A percentile compares a stretch with the other conserved stretches of the same genome.
These are phyloP conservation scores for Lomographa bimaculata DNA, from an alignment of 2,888 invertebrate genomes.

Conservation along the genomic window DNA sequence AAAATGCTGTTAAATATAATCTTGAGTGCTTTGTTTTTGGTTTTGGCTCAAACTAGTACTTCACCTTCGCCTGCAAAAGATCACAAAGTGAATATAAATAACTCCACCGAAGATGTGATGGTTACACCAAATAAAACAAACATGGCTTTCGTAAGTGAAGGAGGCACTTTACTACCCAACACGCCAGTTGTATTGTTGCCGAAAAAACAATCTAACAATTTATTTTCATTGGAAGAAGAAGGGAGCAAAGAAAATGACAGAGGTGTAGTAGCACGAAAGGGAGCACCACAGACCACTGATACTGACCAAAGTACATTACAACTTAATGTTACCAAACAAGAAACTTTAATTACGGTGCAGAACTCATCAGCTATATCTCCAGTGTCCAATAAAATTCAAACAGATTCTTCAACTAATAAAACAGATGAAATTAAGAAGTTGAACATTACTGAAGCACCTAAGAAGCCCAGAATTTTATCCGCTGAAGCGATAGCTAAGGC, in stretches of 20 bases:
- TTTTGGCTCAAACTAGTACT: slow-evolving; percentile 16
- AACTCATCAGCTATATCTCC: slow-evolving; percentile 15
- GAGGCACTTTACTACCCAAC: slow-evolving; percentile 50
- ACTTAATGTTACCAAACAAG: too few relatives aligned
- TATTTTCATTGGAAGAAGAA: slow-evolving; percentile 50
- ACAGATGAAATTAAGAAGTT: slow-evolving; percentile 14
- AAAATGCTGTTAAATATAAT: too few relatives aligned
- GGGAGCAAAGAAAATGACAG: slow-evolving; percentile 48
- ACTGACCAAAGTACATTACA: too few relatives aligned
- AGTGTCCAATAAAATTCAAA: slow-evolving; percentile 4
- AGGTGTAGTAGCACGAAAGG: slow-evolving; percentile 51
- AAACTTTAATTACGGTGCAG: too few relatives aligned
- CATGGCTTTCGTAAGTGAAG: slow-evolving; percentile 53
- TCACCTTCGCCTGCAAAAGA: slow-evolving; percentile 4
- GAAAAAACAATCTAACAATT: slow-evolving; percentile 35
- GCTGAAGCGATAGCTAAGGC: slow-evolving; percentile 52
- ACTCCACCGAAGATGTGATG: neutral
- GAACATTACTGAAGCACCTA: slow-evolving; percentile 38
- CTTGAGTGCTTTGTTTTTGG: too few relatives aligned
- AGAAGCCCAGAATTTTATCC: slow-evolving; percentile 59
- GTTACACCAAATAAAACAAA: slow-evolving; percentile 39
- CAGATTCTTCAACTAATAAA: slow-evolving; percentile 6
- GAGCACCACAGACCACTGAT: slow-evolving; percentile 25
- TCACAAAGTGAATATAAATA: slow-evolving; percentile 2
- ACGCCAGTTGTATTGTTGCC: slow-evolving; percentile 41